A percentile compares a stretch with the other conserved stretches of the same genome.
Evolutionary conservation across 2,113 vertebrate genomes (phyloP).

Genomic region (Echinops telfairi): DNA sequence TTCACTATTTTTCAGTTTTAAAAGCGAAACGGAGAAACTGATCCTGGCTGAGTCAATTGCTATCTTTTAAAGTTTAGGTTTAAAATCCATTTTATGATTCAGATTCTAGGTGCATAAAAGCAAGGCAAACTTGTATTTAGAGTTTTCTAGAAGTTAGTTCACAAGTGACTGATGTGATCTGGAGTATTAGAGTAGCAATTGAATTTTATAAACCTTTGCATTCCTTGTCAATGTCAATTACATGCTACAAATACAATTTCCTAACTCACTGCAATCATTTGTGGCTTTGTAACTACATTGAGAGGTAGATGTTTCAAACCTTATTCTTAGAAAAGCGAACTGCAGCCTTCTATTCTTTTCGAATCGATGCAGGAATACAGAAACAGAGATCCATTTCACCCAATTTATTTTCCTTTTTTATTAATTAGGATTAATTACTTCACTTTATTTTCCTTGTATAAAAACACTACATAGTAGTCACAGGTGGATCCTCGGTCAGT

Average conservation of each 20-base stretch:
- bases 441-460: neutral
- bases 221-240: constrained; percentile 40
- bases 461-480: neutral
- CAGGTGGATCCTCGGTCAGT: neutral
- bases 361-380: constrained; percentile 29
- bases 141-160: constrained; percentile 46
- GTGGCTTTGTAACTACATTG: neutral
- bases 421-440: neutral
- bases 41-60: neutral
- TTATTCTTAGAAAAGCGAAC: constrained; percentile 56
- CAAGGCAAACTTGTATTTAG: neutral
- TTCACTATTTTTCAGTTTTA: neutral
- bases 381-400: neutral
- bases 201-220: constrained; percentile 34
- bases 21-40: neutral
- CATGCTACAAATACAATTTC: neutral
- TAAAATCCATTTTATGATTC: constrained; percentile 18
- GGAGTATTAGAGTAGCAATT: neutral
- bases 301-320: neutral
- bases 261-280: neutral
- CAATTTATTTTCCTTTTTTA: neutral
- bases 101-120: neutral
- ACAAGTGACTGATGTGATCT: neutral
- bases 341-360: neutral
- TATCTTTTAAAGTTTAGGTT: neutral